Base-by-base conservation (phyloP, 1,140 invertebrate species). In the Hypothenemus hampei region DNA sequence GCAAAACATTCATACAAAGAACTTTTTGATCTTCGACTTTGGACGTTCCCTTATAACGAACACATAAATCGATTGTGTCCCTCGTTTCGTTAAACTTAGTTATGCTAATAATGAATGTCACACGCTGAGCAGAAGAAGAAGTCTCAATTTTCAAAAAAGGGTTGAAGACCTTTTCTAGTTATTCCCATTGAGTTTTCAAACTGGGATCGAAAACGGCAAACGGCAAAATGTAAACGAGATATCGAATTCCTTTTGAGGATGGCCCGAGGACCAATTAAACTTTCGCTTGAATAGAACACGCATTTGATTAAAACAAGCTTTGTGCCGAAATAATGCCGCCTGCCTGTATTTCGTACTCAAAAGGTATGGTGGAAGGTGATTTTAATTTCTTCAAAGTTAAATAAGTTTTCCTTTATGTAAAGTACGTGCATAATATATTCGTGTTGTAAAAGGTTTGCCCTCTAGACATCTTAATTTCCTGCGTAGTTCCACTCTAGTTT, bases 221-320 rank as follows among this genome's bases (percentile, higher is more conserved):
- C 52, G 43, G 43, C 31, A 20, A 45, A 45, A 46, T 54, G 44
- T 54, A 54, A 54, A 54, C 47, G 52, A 54, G 52, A 47, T 54
- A 54, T 54, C 44, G 44, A 39, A 45, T 31, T 54, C 52, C 52
- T 54, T 54, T 54, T 45, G 40, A 39, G 44, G 29, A 57, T 57
- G 24, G 54, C 54, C 54, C 21, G 22, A 57, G 54, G 54, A 49
- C 46, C 54, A 57, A 57, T 48, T 57, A 49, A 57, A 48, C 45
- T 57, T 57, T 57, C 54, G 46, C 54, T 36, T 57, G 35, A 57
- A 57, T 57, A 43, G 54, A 57, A 41, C 46, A 57, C 54, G 54
- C 45, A 48, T 53, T 57, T 54, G 43, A 57, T 57, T 57, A 49
- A 57, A 49, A 23, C 44, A 49, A 49, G 45, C 54, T 57, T 57